These are phyloP conservation scores for Pteropus rufus DNA, from an alignment of 2,797 vertebrate genomes.

Conservation along the genomic window DNA sequence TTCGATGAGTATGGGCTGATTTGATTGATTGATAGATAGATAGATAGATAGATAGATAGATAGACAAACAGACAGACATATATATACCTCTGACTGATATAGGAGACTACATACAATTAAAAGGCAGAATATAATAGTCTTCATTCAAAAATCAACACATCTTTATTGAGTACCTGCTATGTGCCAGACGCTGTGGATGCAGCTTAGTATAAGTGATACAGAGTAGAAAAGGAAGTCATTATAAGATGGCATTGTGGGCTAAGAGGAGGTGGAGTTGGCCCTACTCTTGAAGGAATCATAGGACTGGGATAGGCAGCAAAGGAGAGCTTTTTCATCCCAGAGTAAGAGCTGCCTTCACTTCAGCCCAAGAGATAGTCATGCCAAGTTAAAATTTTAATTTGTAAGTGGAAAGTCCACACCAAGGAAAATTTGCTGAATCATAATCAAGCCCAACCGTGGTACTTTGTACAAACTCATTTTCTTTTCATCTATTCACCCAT, in stretches of 20 bases:
- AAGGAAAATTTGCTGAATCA: slow-evolving; percentile 57
- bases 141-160: background rate
- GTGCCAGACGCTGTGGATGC: background rate
- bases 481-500: background rate
- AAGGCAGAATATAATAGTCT: background rate
- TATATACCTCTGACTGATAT: background rate
- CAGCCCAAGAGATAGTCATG: no score
- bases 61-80: no score
- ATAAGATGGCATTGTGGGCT: background rate
- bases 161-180: background rate
- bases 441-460: background rate
- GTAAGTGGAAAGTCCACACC: background rate
- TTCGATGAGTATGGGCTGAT: slow-evolving; percentile 88
- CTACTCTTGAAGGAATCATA: background rate
- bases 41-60: no score
- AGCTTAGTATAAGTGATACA: no score
- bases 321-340: background rate
- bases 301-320: background rate
- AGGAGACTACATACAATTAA: background rate
- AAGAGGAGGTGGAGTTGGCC: background rate
- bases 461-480: slow-evolving; percentile 43
- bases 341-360: background rate
- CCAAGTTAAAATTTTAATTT: background rate
- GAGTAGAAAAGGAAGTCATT: background rate
- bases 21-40: no score